Evolutionary conservation across 2,113 vertebrate genomes (phyloP).

Genomic region (Xiphias gladius): DNA sequence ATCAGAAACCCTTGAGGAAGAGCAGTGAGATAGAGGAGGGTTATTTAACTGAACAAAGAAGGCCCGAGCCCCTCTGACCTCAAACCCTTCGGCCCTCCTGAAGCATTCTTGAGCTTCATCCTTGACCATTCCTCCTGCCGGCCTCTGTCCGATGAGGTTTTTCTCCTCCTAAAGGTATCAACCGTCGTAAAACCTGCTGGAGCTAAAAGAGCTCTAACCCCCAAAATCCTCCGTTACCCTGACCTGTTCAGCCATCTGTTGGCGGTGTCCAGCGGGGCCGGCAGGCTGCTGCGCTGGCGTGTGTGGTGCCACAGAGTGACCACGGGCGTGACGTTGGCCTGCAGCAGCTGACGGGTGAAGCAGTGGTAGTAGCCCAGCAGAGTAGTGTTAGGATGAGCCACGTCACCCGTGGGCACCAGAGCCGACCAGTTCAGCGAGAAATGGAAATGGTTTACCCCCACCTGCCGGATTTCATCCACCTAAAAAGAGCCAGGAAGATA

Average conservation of each 20-base stretch:
- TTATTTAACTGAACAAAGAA: neutral
- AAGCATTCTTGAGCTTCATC: too few relatives aligned
- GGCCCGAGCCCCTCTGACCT: neutral
- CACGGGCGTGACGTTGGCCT: conserved; percentile 91
- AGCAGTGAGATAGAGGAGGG: too few relatives aligned
- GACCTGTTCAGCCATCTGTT: conserved; percentile 91
- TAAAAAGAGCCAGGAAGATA: conserved; percentile 14
- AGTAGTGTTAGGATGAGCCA: conserved; percentile 86
- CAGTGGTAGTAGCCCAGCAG: conserved; percentile 93
- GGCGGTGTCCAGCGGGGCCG: conserved; percentile 80
- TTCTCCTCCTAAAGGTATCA: too few relatives aligned
- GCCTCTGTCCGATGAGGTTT: too few relatives aligned
- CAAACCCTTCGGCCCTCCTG: neutral
- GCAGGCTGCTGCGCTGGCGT: conserved; percentile 87
- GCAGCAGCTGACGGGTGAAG: conserved; percentile 89
- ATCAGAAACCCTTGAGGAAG: too few relatives aligned
- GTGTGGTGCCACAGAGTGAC: conserved; percentile 94
- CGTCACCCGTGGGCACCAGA: conserved; percentile 89
- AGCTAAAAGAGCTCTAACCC: too few relatives aligned
- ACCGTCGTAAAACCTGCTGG: too few relatives aligned
- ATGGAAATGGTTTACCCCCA: conserved; percentile 91
- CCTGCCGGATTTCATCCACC: conserved; percentile 85
- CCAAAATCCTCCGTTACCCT: neutral
- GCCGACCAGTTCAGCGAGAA: conserved; percentile 95
- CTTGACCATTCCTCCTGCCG: too few relatives aligned